phyloP scores from a whole-genome alignment of 2,888 invertebrate genomes.

The Microctonus brassicae region DNA sequence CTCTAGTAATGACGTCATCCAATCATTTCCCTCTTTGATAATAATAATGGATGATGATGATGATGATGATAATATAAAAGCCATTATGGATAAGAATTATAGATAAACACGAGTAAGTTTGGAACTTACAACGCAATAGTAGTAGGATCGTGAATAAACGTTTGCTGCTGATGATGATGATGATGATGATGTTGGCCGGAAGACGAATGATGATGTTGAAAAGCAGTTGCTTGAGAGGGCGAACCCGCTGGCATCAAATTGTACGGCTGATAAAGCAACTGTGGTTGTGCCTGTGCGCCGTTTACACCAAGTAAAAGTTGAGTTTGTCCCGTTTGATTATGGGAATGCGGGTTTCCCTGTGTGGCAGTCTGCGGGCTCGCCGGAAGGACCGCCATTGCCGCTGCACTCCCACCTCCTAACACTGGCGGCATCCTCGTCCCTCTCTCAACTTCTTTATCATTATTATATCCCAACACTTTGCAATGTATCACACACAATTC shows the following conservation, averaged over 20 bases:
- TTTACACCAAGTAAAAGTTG: conserved; percentile 44
- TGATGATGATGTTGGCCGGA: conserved; percentile 30
- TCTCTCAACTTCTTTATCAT: conserved; percentile 5
- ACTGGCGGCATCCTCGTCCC: conserved; percentile 66
- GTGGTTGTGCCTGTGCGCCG: conserved; percentile 61
- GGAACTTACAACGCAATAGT: conserved; percentile 45
- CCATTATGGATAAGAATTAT: not conserved
- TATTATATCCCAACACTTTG: conserved; percentile 2
- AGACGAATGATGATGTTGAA: conserved; percentile 54
- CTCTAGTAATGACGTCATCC: not conserved
- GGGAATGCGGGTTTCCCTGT: conserved; percentile 62
- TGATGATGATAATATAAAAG: too few relatives aligned
- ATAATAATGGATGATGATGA: too few relatives aligned
- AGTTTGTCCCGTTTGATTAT: conserved; percentile 42
- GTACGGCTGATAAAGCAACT: conserved; percentile 67
- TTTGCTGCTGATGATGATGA: conserved; percentile 38
- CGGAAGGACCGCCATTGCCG: conserved; percentile 69
- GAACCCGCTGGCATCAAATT: conserved; percentile 62
- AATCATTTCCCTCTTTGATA: not conserved
- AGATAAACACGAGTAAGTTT: not conserved
- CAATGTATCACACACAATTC: not conserved
- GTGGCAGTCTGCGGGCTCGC: conserved; percentile 69
- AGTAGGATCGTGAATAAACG: conserved; percentile 39
- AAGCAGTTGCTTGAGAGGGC: conserved; percentile 55
- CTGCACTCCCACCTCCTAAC: conserved; percentile 60